These are phyloP conservation scores for Callipepla californica DNA, from an alignment of 2,113 vertebrate genomes.

Conservation along the genomic window DNA sequence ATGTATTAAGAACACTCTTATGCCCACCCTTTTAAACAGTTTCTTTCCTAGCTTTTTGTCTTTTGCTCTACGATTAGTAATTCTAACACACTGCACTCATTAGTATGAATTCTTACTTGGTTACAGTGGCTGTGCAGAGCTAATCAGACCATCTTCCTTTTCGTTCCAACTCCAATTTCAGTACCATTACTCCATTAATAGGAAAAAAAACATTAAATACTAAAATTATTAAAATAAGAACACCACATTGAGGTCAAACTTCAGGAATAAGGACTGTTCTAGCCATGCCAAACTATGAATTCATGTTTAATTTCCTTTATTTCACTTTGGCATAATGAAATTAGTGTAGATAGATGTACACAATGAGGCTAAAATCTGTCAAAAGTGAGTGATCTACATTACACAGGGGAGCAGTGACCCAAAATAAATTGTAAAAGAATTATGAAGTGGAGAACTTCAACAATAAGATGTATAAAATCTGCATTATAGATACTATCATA, in stretches of 20 bases:
- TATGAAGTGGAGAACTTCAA: background rate
- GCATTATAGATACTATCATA: background rate
- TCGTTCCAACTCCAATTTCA: constrained; percentile 1
- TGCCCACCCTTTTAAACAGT: background rate
- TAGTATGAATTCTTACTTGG: background rate
- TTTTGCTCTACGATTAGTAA: background rate
- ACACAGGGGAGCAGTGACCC: background rate
- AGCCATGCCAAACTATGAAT: background rate
- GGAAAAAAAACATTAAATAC: background rate
- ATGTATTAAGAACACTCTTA: background rate
- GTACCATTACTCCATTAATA: background rate
- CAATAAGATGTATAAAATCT: background rate
- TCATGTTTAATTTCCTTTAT: background rate
- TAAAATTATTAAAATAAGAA: background rate
- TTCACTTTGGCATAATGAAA: background rate
- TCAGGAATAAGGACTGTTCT: background rate
- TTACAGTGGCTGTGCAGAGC: background rate
- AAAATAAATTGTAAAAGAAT: background rate
- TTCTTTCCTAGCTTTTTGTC: background rate
- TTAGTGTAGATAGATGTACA: background rate
- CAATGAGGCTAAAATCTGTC: background rate
- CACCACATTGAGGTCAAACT: background rate
- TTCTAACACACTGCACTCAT: background rate
- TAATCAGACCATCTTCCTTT: background rate
- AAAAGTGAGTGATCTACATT: background rate